Evolutionary conservation across 2,797 vertebrate species (phyloP).

Genomic region (Leptoclinus maculatus): DNA sequence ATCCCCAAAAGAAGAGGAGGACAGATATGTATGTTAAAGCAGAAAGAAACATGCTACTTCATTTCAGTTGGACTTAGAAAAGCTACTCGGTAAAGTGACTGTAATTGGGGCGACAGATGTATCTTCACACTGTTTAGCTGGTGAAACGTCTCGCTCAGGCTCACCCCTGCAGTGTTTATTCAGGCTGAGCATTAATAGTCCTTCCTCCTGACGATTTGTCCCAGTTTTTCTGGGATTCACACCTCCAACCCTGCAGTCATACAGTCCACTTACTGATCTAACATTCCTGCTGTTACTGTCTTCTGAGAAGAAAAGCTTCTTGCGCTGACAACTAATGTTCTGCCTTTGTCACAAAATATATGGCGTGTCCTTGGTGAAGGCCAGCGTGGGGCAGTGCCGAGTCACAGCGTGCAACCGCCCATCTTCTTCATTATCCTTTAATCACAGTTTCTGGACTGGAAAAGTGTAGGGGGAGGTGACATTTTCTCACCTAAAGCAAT

Average conservation of each 20-base stretch:
- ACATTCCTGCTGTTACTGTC: constrained; percentile 26
- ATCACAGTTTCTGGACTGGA: constrained; percentile 62
- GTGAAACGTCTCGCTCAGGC: not conserved
- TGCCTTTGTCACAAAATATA: constrained; percentile 65
- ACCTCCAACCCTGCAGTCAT: constrained; percentile 24
- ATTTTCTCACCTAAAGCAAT: constrained; percentile 47
- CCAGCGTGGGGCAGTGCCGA: constrained; percentile 48
- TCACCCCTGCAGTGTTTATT: not conserved
- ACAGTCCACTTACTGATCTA: constrained; percentile 3
- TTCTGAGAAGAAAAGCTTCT: constrained; percentile 55
- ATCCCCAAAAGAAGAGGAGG: not conserved
- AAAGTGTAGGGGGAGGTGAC: constrained; percentile 12
- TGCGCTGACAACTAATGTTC: constrained; percentile 74
- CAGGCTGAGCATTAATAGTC: not conserved
- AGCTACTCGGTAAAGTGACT: not conserved
- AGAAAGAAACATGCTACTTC: not conserved
- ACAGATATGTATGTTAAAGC: not conserved
- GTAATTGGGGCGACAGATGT: not conserved
- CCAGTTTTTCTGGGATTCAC: constrained; percentile 15
- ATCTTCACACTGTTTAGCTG: not conserved
- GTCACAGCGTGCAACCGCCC: constrained; percentile 57
- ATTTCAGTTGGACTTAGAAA: not conserved
- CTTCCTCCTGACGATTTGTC: not conserved
- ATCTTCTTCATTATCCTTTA: constrained; percentile 75
- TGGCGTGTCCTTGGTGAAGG: constrained; percentile 70